Evolutionary conservation across 2,888 invertebrate species (phyloP).

Genomic region (Drosophila eohydei): DNA sequence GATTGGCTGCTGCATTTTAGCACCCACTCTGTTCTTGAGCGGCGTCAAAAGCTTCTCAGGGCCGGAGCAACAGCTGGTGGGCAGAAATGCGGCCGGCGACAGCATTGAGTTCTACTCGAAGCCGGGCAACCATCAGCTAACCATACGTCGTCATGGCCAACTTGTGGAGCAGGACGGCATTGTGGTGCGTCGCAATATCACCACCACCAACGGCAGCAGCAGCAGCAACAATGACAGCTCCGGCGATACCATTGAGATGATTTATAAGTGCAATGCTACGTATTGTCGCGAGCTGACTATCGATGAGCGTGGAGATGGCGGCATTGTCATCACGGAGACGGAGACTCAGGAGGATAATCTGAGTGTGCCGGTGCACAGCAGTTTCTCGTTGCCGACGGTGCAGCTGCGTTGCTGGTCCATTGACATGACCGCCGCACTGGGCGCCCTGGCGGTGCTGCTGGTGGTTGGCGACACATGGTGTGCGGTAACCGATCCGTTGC

Average conservation of each 20-base stretch:
- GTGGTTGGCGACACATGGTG: conserved; percentile 87
- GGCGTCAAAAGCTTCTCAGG: conserved; percentile 42
- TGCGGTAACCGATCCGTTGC: conserved; percentile 87
- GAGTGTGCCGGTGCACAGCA: conserved; percentile 39
- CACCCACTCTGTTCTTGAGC: conserved; percentile 83
- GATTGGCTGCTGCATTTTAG: conserved; percentile 83
- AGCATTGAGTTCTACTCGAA: conserved; percentile 81
- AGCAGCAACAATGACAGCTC: conserved; percentile 37
- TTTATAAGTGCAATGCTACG: conserved; percentile 81
- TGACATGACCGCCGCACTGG: conserved; percentile 84
- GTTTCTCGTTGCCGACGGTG: conserved; percentile 52
- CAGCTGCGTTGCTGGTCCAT: conserved; percentile 83
- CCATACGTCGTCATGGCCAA: conserved; percentile 78
- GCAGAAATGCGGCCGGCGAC: conserved; percentile 59
- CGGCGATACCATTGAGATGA: conserved; percentile 73
- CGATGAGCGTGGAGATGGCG: conserved; percentile 76
- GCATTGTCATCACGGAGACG: conserved; percentile 80
- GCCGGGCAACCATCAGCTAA: conserved; percentile 81
- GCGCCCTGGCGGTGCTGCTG: conserved; percentile 83
- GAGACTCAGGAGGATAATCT: conserved; percentile 75
- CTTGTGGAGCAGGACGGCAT: conserved; percentile 81
- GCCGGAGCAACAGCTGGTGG: conserved; percentile 12
- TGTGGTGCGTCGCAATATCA: conserved; percentile 64
- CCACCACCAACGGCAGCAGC: conserved; percentile 9
- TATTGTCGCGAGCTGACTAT: conserved; percentile 81